phyloP scores from a whole-genome alignment of 2,113 vertebrate genomes.

The Misgurnus mizolepis region DNA sequence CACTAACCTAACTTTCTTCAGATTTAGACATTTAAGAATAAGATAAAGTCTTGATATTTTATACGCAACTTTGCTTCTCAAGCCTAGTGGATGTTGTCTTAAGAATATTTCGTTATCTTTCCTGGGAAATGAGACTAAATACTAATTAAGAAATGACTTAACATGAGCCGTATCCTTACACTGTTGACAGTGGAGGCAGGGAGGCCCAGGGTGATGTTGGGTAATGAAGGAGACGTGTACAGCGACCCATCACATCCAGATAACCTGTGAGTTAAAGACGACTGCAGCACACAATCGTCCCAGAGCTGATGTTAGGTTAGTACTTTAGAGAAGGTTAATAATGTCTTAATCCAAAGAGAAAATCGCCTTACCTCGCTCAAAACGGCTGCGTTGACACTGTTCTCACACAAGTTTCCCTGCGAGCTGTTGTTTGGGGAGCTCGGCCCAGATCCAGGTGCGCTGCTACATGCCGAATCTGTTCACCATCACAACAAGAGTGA shows the following conservation, averaged over 20 bases:
- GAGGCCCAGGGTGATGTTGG: conserved; percentile 93
- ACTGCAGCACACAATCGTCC: conserved; percentile 64
- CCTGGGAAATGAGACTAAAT: background rate
- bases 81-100: too few relatives aligned
- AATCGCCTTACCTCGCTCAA: conserved; percentile 80
- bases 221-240: conserved; percentile 91
- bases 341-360: background rate
- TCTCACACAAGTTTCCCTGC: conserved; percentile 87
- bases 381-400: conserved; percentile 80
- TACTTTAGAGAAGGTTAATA: too few relatives aligned
- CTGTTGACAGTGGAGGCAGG: conserved; percentile 80
- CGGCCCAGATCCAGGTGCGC: conserved; percentile 92
- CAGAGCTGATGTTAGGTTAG: too few relatives aligned
- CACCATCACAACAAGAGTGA: conserved; percentile 30
- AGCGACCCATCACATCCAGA: conserved; percentile 85
- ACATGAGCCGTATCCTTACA: conserved; percentile 5
- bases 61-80: too few relatives aligned
- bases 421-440: conserved; percentile 97
- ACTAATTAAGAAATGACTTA: background rate
- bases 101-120: too few relatives aligned
- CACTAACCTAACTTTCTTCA: too few relatives aligned
- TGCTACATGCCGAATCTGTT: conserved; percentile 92
- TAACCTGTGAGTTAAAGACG: conserved; percentile 82
- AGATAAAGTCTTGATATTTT: too few relatives aligned
- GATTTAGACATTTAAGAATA: too few relatives aligned